A percentile compares a stretch with the other conserved stretches of the same genome.
Conservation (phyloP, 92 coral and sea anemone species). For the Desmophyllum pertusum region DNA sequence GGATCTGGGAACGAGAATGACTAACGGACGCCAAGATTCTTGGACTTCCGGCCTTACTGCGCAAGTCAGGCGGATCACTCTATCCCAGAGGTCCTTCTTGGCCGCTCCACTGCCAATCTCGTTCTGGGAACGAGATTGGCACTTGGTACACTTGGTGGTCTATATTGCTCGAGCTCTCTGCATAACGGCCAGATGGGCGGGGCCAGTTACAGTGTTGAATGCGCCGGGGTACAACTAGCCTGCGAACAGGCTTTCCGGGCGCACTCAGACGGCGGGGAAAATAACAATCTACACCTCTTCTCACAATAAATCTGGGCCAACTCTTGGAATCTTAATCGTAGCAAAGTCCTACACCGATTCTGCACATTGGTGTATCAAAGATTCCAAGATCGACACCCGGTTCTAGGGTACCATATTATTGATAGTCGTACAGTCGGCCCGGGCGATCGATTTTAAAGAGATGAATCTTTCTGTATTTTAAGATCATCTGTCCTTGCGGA, state of each 20-base stretch:
- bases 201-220: background rate
- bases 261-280: no score
- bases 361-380: background rate
- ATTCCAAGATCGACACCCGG: background rate
- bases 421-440: background rate
- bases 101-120: no score
- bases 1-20: no score
- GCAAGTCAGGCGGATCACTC: no score
- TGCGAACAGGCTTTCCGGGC: no score
- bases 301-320: background rate
- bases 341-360: background rate
- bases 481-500: background rate
- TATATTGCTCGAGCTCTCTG: background rate
- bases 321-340: background rate
- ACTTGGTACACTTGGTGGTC: background rate
- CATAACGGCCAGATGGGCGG: background rate
- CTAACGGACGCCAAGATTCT: no score
- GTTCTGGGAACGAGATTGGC: no score
- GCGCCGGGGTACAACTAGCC: background rate
- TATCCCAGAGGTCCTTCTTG: no score
- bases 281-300: background rate
- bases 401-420: background rate
- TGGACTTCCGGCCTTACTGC: no score
- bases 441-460: background rate
- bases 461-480: background rate